Base-by-base conservation (phyloP, 1,140 invertebrate genomes). In the Stenopsyche tienmushanensis region DNA sequence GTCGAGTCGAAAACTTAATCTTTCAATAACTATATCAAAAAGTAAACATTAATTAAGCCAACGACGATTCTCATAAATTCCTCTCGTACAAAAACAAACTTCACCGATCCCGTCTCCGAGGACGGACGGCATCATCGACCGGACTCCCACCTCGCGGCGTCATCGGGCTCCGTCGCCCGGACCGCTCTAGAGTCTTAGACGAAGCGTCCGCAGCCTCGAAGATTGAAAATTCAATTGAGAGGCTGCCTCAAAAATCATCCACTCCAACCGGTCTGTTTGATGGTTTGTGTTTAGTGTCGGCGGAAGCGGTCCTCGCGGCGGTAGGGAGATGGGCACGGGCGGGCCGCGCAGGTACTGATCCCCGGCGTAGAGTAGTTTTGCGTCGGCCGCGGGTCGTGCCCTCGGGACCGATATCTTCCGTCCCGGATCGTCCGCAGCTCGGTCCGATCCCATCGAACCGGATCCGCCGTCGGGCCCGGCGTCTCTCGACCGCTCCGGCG, bases 281-380 rank as follows among this genome's bases (percentile, higher is more conserved):
- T 66, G 62, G 57, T 70, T 70, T 66, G 54, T 70, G 64, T 70
- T 70, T 70, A 70, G 68, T 57, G 68, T 70, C 50, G 68, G 64
- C 54, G 68, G 68, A 39, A 65, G 68, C 49, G 68, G 68, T 44
- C 62, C 62, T 42, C 68, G 68, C 57, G 68, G 64, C 23, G 64
- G 67, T 59, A 64, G 68, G 57, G 68, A 70, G 55, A 62, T 65
- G 64, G 67, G 63, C 15, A 64, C 59, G 68, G 68, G 68, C 45
- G n/a, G n/a, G n/a, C 68, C 68, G 10, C 68, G 68, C 60, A 66
- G 68, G 57, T 70, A 62, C 68, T 70, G 62, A 47, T 39, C 34
- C 41, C 44, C 54, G 54, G 20, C 54, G 18, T 34, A n/a, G n/a
- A n/a, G n/a, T n/a, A n/a, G n/a, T n/a, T n/a, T n/a, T n/a, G n/a